phyloP scores from a whole-genome alignment of 1,140 invertebrate species.

The Lucilia cuprina region DNA sequence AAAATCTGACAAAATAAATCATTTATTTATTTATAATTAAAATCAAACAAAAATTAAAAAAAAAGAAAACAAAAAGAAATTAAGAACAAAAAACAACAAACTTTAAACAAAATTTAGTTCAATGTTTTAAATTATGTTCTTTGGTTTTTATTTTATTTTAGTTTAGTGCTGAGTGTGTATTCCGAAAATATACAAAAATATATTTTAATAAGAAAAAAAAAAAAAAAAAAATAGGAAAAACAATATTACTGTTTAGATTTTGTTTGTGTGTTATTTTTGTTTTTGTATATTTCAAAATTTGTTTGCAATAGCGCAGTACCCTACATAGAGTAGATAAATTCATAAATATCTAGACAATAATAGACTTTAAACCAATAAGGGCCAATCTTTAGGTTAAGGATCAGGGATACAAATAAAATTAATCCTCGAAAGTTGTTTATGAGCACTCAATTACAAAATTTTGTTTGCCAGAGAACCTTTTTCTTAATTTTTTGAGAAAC shows the following conservation, averaged over 20 bases:
- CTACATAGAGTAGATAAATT: not conserved
- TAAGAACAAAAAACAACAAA: not conserved
- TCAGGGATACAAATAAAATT: too few species aligned
- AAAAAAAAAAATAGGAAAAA: not conserved
- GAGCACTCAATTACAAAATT: too few species aligned
- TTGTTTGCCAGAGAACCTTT: too few species aligned
- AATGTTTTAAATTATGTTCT: conserved; percentile 27
- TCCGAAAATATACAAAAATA: not conserved
- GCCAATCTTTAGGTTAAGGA: too few species aligned
- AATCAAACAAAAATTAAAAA: conserved; percentile 5
- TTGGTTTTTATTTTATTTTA: not conserved
- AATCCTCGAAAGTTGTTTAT: too few species aligned
- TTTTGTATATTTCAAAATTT: not conserved
- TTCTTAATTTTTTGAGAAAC: too few species aligned
- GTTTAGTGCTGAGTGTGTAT: not conserved
- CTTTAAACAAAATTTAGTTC: conserved; percentile 1
- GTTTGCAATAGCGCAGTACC: not conserved
- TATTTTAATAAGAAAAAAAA: not conserved
- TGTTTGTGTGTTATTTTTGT: not conserved
- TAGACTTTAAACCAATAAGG: too few species aligned
- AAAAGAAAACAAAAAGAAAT: not conserved
- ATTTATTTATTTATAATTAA: conserved; percentile 15
- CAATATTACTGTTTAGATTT: not conserved
- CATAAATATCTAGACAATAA: too few species aligned
- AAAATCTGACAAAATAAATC: conserved; percentile 15